These are phyloP conservation scores for Eurypyga helias DNA, from an alignment of 2,113 vertebrate species.

Conservation along the genomic window DNA sequence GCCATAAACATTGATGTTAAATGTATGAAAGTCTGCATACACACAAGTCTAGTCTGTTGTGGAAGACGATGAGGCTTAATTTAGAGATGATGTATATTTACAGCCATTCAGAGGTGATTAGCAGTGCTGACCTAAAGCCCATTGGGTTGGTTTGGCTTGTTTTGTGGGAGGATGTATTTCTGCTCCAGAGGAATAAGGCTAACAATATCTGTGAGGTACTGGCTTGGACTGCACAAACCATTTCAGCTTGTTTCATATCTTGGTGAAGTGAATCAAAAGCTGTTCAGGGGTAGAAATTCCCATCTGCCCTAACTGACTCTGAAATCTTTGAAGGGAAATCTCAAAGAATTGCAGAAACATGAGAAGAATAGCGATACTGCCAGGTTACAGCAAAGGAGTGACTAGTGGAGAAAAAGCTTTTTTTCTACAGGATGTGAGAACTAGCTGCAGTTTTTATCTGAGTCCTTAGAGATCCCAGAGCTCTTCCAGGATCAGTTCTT, in stretches of 20 bases:
- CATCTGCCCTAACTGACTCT: background rate
- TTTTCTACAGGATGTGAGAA: background rate
- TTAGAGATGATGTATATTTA: background rate
- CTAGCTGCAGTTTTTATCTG: rapidly evolving
- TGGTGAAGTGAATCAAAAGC: background rate
- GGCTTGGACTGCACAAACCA: rapidly evolving
- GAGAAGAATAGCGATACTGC: background rate
- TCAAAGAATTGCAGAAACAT: background rate
- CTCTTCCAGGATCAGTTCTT: background rate
- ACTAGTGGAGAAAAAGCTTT: background rate
- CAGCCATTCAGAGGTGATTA: background rate
- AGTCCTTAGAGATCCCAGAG: background rate
- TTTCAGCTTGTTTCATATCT: background rate
- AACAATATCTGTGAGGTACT: background rate
- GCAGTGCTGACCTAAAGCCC: background rate
- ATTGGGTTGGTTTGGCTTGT: background rate
- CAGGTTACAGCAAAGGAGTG: background rate
- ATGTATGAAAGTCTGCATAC: background rate
- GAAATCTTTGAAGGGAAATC: constrained; percentile 2
- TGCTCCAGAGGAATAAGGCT: background rate
- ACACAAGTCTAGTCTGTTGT: background rate
- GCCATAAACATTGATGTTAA: background rate
- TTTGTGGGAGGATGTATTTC: background rate
- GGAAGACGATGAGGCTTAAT: background rate
- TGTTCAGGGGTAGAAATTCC: background rate